phyloP scores from a whole-genome alignment of 1,140 invertebrate species.

The Drosophila repletoides region DNA sequence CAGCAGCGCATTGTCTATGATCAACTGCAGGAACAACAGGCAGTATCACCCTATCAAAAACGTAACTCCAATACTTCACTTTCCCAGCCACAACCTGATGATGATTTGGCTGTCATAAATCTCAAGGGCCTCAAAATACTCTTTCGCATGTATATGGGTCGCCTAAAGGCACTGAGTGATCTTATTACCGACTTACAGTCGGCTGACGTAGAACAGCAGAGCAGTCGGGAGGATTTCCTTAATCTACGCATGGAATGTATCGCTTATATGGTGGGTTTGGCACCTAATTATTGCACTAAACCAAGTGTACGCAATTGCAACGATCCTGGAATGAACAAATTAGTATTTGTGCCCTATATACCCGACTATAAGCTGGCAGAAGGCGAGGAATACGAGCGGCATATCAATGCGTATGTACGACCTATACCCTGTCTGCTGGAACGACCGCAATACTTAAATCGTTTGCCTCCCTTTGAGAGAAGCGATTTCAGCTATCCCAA shows the following conservation, averaged over 20 bases:
- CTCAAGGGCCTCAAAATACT: slow-evolving; percentile 78
- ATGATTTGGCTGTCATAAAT: slow-evolving; percentile 60
- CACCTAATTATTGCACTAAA: slow-evolving; percentile 61
- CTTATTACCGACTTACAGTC: slow-evolving; percentile 74
- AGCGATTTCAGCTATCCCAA: slow-evolving; percentile 76
- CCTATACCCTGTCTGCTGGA: slow-evolving; percentile 74
- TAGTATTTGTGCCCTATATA: slow-evolving; percentile 72
- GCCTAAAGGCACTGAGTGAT: slow-evolving; percentile 70
- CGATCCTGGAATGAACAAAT: slow-evolving; percentile 45
- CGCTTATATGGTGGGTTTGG: slow-evolving; percentile 71
- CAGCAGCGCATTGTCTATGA: slow-evolving; percentile 77
- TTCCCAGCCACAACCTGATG: slow-evolving; percentile 56
- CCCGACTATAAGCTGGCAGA: slow-evolving; percentile 72
- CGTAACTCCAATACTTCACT: slow-evolving; percentile 66
- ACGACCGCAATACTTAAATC: slow-evolving; percentile 76
- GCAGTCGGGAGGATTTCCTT: slow-evolving; percentile 65
- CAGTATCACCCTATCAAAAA: slow-evolving; percentile 62
- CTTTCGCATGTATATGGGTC: slow-evolving; percentile 81
- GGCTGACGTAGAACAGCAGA: slow-evolving; percentile 70
- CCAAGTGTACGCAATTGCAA: slow-evolving; percentile 35
- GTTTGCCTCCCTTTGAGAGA: slow-evolving; percentile 70
- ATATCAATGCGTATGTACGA: slow-evolving; percentile 67
- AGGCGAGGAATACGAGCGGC: slow-evolving; percentile 61
- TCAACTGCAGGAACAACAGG: slow-evolving; percentile 70
- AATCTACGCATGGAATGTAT: slow-evolving; percentile 77